Percentiles rank a stretch among this genome's conserved stretches.
phyloP scores from a whole-genome alignment of 2,888 invertebrate genomes.

The Pandemis cinnamomeana region DNA sequence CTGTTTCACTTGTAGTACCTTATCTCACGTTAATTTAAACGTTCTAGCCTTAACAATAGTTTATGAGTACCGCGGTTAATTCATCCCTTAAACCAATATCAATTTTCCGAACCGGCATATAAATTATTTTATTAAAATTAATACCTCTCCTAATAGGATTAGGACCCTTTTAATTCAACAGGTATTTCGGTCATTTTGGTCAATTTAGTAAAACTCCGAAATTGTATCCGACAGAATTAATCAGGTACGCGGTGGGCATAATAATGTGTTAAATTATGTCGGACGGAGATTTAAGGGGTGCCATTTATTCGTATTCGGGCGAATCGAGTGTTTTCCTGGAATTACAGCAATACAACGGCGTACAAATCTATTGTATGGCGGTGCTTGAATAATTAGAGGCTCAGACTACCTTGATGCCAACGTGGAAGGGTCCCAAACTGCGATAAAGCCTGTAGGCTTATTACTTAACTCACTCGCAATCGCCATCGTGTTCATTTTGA shows the following conservation, averaged over 20 bases:
- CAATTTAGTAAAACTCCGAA: slow-evolving; percentile 17
- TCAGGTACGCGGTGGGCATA: slow-evolving; percentile 14
- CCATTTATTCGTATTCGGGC: slow-evolving; percentile 9
- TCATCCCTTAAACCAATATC: neutral
- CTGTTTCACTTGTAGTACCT: too few species aligned
- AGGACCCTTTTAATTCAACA: slow-evolving; percentile 31
- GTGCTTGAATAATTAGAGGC: too few species aligned
- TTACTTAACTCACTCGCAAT: too few species aligned
- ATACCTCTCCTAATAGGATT: slow-evolving; percentile 21
- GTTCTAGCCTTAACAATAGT: too few species aligned
- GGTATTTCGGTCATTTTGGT: slow-evolving; percentile 19
- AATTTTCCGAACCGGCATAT: neutral
- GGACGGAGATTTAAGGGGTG: neutral
- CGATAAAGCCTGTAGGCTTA: too few species aligned
- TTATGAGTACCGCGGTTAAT: too few species aligned
- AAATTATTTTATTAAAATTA: slow-evolving; percentile 11
- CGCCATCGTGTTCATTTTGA: too few species aligned
- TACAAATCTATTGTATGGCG: too few species aligned
- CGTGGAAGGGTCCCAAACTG: too few species aligned
- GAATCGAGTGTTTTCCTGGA: neutral
- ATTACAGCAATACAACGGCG: neutral
- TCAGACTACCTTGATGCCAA: too few species aligned
- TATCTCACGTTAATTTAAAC: too few species aligned
- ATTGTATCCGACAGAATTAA: slow-evolving; percentile 32
- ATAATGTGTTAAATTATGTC: slow-evolving; percentile 28